Conservation (phyloP, 2,113 vertebrate genomes). For the Ceratotherium simum region DNA sequence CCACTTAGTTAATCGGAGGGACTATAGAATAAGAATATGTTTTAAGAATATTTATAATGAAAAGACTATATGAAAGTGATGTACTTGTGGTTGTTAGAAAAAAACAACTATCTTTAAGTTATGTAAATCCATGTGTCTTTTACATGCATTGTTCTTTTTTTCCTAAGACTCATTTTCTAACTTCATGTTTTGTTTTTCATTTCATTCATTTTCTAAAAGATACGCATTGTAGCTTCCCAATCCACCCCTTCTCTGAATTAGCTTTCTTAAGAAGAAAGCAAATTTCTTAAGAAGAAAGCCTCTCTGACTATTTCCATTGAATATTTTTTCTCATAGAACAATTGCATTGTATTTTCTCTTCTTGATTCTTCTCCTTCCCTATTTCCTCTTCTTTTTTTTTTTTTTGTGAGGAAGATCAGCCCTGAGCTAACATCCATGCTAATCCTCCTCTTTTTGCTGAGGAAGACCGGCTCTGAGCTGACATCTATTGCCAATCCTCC, state of each 20-base stretch:
- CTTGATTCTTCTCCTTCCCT: not conserved
- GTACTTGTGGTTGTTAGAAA: not conserved
- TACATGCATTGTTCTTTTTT: not conserved
- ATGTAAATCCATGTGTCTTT: slow-evolving; percentile 13
- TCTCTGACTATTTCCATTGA: not conserved
- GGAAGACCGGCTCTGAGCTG: too few species aligned
- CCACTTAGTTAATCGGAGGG: not conserved
- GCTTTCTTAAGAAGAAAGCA: not conserved
- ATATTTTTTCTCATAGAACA: not conserved
- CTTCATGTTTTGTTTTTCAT: not conserved
- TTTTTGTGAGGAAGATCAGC: too few species aligned
- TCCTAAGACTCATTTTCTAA: not conserved
- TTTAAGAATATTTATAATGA: not conserved
- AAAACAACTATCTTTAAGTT: slow-evolving; percentile 23
- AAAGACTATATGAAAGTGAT: not conserved
- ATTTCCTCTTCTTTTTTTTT: not conserved
- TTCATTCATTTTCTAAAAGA: slow-evolving; percentile 41
- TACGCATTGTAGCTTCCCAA: not conserved
- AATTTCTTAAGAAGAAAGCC: slow-evolving; percentile 17
- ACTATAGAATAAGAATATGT: not conserved
- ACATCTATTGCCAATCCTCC: too few species aligned
- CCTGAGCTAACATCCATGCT: too few species aligned
- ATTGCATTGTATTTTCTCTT: not conserved
- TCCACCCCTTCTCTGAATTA: not conserved
- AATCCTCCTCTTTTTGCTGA: too few species aligned